These are phyloP conservation scores for Fukomys damarensis DNA, from an alignment of 2,113 vertebrate species.

Conservation along the genomic window DNA sequence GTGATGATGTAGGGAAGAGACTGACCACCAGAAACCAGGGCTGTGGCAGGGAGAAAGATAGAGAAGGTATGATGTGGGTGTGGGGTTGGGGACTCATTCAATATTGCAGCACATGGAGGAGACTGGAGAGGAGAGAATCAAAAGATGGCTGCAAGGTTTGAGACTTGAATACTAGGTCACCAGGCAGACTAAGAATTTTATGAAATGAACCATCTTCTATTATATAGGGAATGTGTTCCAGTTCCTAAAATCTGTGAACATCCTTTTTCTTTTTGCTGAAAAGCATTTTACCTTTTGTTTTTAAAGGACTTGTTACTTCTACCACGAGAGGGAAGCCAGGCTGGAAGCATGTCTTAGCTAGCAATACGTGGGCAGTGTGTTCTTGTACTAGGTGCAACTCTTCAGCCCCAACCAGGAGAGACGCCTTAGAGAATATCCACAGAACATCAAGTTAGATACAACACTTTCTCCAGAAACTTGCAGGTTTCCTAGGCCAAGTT, in stretches of 20 bases:
- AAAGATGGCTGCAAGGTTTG: neutral
- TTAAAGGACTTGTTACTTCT: neutral
- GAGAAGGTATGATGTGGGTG: rapidly evolving
- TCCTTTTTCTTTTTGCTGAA: neutral
- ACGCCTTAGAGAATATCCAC: neutral
- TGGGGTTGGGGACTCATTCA: neutral
- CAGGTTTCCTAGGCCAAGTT: neutral
- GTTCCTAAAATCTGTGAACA: neutral
- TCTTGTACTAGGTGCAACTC: neutral
- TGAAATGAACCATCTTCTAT: neutral
- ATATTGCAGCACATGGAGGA: neutral
- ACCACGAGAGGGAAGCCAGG: neutral
- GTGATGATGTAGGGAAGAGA: neutral
- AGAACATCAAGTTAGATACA: neutral
- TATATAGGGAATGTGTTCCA: neutral
- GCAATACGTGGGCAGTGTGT: neutral
- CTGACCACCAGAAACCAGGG: neutral
- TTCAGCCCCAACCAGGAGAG: neutral
- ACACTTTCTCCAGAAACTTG: neutral
- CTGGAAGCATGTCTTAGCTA: neutral
- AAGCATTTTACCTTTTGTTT: neutral
- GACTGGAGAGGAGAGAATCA: neutral
- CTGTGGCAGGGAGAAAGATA: neutral
- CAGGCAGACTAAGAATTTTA: neutral
- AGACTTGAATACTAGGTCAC: neutral